A percentile compares a stretch with the other conserved stretches of the same genome.
These are phyloP conservation scores for Cinara cedri DNA, from an alignment of 2,888 invertebrate genomes.

Conservation along the genomic window DNA sequence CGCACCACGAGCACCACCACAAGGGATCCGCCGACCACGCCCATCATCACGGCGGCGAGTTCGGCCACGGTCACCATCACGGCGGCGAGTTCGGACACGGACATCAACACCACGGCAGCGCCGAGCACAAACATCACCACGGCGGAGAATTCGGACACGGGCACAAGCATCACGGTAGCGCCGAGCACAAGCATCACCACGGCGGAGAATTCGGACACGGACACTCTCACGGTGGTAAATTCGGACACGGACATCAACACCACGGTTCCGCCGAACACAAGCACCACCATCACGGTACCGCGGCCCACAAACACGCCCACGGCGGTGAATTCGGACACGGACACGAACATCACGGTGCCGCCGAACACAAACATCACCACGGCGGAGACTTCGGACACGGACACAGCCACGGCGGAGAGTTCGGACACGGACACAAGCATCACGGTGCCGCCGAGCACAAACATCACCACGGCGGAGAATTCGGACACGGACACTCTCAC, in stretches of 20 bases:
- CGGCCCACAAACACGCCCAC: conserved; percentile 60
- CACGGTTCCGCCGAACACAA: conserved; percentile 57
- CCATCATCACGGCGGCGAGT: conserved; percentile 59
- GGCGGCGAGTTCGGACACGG: conserved; percentile 60
- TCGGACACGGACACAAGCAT: conserved; percentile 58
- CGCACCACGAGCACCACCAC: conserved; percentile 60
- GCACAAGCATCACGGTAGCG: conserved; percentile 60
- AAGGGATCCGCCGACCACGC: conserved; percentile 60
- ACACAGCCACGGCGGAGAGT: conserved; percentile 67
- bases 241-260: conserved; percentile 58
- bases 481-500: conserved; percentile 58
- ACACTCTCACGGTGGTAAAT: conserved; percentile 57
- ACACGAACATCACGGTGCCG: conserved; percentile 55
- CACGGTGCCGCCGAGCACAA: conserved; percentile 57
- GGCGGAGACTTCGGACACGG: conserved; percentile 73
- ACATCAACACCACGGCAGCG: conserved; percentile 60
- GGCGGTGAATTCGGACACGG: conserved; percentile 56
- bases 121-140: conserved; percentile 60
- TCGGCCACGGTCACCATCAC: conserved; percentile 60
- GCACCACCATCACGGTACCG: conserved; percentile 60
- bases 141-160: conserved; percentile 60
- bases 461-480: conserved; percentile 64
- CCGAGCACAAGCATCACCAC: conserved; percentile 60
- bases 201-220: conserved; percentile 59
- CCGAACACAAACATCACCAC: conserved; percentile 62